Evolutionary conservation across 2,113 vertebrate genomes (phyloP), one percentile per base, ranked within the genome.

Genomic region (Merops nubicus): DNA sequence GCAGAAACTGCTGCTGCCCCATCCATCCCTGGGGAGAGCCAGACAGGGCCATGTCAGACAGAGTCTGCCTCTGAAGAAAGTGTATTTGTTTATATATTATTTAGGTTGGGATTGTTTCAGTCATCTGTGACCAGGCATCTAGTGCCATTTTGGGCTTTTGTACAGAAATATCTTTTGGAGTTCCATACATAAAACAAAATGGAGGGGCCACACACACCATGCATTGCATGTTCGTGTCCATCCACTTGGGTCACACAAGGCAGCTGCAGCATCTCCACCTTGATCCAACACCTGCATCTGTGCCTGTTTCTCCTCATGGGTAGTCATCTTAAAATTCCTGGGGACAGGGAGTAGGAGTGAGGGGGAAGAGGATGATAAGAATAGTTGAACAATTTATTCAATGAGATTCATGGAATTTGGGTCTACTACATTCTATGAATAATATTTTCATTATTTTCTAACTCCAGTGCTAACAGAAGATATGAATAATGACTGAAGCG

Each of bases 361-460:
- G 56, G 42, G 26, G 51, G 73, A 92, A 87, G 54, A 80, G 18
- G 12, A 18, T 75, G 83, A 72, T 81, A 84, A 91, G 90, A 93
- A 57, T 65, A 79, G 65, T 25, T 72, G n/a, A 91, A 84, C 78
- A 82, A 95, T 92, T 80, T 93, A 79, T 92, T 94, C 91, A 95
- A 96, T 95, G 88, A 96, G 65, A 94, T 96, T 93, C 93, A 93
- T 95, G 76, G 89, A 91, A 85, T 96, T 45, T 92, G 31, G 34
- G n/a, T 73, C 76, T 95, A 91, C 93, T 84, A 69, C 50, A 93
- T 94, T 93, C 91, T 54, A 79, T 96, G 96, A 96, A 96, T 96
- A 97, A 93, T 91, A 89, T 94, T 95, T 94, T 96, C 92, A 92
- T 94, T 94, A 89, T 95, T 88, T 95, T 89, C n/a, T 43, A 75